Percentiles rank a stretch among this genome's conserved stretches.
These are phyloP conservation scores for Mormyrops boulengeri DNA, from an alignment of 2,797 vertebrate genomes.

Conservation along the genomic window DNA sequence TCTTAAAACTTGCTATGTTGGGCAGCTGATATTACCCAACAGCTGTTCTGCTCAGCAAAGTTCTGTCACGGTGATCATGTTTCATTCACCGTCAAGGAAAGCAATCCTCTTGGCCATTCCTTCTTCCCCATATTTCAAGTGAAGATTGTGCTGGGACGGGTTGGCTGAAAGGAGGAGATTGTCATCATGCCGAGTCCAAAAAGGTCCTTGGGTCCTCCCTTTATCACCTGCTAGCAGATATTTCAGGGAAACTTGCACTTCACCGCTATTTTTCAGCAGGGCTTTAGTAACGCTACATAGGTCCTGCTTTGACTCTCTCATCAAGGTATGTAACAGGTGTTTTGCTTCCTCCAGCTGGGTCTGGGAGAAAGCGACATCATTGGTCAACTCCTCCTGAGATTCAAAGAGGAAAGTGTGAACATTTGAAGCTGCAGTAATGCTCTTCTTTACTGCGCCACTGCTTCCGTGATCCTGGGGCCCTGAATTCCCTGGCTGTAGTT, in stretches of 20 bases:
- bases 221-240: slow-evolving; percentile 46
- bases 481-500: background rate
- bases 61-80: background rate
- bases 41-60: slow-evolving; percentile 4
- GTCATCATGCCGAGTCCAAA: slow-evolving; percentile 56
- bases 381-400: slow-evolving; percentile 40
- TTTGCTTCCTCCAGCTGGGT: slow-evolving; percentile 50
- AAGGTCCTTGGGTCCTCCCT: slow-evolving; percentile 13
- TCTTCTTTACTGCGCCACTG: background rate
- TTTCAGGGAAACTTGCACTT: slow-evolving; percentile 58
- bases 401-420: slow-evolving; percentile 62
- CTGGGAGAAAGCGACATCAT: slow-evolving; percentile 38
- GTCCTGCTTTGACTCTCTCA: slow-evolving; percentile 67
- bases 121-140: slow-evolving; percentile 53
- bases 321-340: slow-evolving; percentile 58
- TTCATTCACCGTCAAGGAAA: slow-evolving; percentile 49
- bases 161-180: slow-evolving; percentile 42
- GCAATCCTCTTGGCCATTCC: slow-evolving; percentile 47
- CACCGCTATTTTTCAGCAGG: slow-evolving; percentile 78
- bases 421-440: slow-evolving; percentile 25
- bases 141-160: slow-evolving; percentile 35
- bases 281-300: slow-evolving; percentile 75
- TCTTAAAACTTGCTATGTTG: background rate
- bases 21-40: slow-evolving; percentile 6
- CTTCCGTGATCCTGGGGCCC: background rate